A percentile compares a stretch with the other conserved stretches of the same genome.
Conservation (phyloP, 2,888 invertebrate genomes). For the Acleris laterana region DNA sequence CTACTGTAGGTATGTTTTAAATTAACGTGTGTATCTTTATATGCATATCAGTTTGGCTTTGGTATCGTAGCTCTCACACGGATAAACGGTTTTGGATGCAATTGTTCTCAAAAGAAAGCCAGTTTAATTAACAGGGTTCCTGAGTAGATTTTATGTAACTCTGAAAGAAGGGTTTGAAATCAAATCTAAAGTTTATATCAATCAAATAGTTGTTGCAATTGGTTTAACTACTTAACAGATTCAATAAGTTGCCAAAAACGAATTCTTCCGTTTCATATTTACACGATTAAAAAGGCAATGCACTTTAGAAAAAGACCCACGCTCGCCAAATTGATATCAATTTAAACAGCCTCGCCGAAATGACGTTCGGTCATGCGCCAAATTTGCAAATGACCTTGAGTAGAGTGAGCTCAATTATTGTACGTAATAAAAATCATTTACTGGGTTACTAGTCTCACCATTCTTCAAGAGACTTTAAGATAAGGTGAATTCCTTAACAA, state of each 20-base stretch:
- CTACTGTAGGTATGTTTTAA: no score
- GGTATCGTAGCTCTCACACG: no score
- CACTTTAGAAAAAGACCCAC: background rate
- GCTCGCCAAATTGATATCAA: constrained; percentile 20
- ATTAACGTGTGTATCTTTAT: no score
- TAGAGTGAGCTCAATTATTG: constrained; percentile 21
- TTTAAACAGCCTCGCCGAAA: constrained; percentile 23
- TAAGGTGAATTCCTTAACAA: no score
- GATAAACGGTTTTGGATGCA: no score
- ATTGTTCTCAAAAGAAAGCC: no score
- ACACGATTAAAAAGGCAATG: background rate
- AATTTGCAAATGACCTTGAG: constrained; percentile 30
- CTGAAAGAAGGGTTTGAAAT: no score
- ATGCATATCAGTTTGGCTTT: no score
- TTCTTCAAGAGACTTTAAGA: background rate
- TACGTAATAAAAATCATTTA: constrained; percentile 16
- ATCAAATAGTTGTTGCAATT: no score
- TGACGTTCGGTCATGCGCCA: constrained; percentile 24
- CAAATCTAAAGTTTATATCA: no score
- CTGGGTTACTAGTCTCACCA: constrained; percentile 8
- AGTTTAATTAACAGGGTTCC: no score
- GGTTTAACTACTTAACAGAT: background rate
- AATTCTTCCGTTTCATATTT: background rate
- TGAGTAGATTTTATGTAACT: no score
- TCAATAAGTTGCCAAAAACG: background rate